Conservation (phyloP, 2,888 invertebrate genomes). For the Horisme vitalbata region DNA sequence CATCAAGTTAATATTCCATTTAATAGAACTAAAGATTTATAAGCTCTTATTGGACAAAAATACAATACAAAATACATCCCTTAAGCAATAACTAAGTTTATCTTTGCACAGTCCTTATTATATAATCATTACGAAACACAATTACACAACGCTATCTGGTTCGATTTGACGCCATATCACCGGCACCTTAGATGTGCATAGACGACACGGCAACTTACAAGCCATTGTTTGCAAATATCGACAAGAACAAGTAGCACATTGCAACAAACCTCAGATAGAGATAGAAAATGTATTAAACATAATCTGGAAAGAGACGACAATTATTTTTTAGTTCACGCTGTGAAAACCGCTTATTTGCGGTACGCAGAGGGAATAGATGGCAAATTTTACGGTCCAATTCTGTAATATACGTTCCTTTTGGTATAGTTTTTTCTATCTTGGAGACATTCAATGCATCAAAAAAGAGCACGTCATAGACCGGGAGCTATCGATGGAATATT, state of each 20-base stretch:
- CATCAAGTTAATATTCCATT: too few species aligned
- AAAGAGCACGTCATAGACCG: background rate
- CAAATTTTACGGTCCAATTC: constrained; percentile 57
- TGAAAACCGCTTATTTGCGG: constrained; percentile 40
- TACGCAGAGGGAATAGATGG: constrained; percentile 43
- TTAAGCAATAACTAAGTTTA: background rate
- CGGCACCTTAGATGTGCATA: constrained; percentile 61
- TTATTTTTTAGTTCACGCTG: constrained; percentile 16
- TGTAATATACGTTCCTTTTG: constrained; percentile 1
- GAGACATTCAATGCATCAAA: background rate
- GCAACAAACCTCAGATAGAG: constrained; percentile 40
- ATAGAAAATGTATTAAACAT: constrained; percentile 37
- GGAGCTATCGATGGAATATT: too few species aligned
- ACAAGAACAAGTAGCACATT: constrained; percentile 60
- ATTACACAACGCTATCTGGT: constrained; percentile 44
- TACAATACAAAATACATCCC: background rate
- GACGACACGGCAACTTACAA: constrained; percentile 71
- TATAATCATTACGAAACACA: constrained; percentile 19
- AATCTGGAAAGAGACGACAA: constrained; percentile 18
- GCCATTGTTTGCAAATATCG: constrained; percentile 80
- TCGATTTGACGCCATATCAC: constrained; percentile 67
- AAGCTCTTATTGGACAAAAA: too few species aligned
- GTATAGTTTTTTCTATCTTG: background rate
- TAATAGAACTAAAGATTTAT: too few species aligned
- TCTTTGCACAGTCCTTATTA: constrained; percentile 4